phyloP scores from a whole-genome alignment of 2,113 vertebrate genomes.

The Archocentrus centrarchus region DNA sequence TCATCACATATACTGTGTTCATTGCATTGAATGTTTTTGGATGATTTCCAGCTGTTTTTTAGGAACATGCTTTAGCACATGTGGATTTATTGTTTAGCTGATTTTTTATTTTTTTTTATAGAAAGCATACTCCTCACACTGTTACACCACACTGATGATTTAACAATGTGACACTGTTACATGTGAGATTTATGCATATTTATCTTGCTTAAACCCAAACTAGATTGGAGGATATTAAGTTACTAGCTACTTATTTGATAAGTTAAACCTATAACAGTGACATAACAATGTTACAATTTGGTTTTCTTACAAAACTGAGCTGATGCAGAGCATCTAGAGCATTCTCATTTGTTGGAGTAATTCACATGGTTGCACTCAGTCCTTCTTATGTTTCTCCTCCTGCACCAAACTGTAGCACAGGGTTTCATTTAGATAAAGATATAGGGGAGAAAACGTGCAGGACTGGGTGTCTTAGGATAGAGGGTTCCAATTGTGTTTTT shows the following conservation, averaged over 20 bases:
- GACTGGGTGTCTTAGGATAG: neutral
- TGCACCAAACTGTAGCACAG: neutral
- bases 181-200: neutral
- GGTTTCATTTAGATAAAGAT: neutral
- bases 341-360: neutral
- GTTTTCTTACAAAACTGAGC: conserved; percentile 1
- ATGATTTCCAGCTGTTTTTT: conserved; percentile 21
- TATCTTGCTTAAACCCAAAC: neutral
- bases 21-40: conserved; percentile 25
- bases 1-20: conserved; percentile 58
- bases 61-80: conserved; percentile 1
- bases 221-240: neutral
- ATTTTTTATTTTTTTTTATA: conserved; percentile 14
- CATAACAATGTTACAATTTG: neutral
- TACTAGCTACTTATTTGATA: neutral
- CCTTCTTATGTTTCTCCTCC: neutral
- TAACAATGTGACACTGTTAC: neutral
- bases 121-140: neutral
- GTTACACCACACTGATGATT: conserved; percentile 9
- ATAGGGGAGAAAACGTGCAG: neutral
- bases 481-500: neutral
- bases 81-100: conserved; percentile 29
- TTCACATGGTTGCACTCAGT: neutral
- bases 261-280: neutral
- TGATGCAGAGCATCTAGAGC: neutral